Percentiles rank a stretch among this genome's conserved stretches.
These are phyloP conservation scores for Apis dorsata DNA, from an alignment of 1,140 invertebrate genomes.

Conservation along the genomic window DNA sequence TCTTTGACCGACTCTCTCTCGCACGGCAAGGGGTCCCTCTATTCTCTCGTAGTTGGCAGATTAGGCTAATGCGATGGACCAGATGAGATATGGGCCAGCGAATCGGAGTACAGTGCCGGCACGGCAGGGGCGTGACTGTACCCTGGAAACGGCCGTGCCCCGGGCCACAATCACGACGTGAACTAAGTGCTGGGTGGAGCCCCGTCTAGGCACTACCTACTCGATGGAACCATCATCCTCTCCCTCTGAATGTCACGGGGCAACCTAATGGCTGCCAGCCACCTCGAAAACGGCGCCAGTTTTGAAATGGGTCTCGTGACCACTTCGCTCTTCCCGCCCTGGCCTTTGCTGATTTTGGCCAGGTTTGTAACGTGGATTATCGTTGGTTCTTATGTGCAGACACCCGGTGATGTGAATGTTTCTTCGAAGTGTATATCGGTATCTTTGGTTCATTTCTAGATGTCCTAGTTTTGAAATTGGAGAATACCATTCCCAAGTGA, in stretches of 20 bases:
- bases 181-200: constrained; percentile 80
- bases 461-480: no score
- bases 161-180: constrained; percentile 76
- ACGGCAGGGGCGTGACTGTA: constrained; percentile 78
- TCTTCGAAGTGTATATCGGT: no score
- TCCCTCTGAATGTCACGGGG: constrained; percentile 69
- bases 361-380: no score
- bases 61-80: constrained; percentile 79
- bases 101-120: constrained; percentile 76
- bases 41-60: constrained; percentile 69
- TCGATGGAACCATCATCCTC: constrained; percentile 79
- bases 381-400: neutral
- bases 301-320: constrained; percentile 64
- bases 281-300: constrained; percentile 72
- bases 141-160: constrained; percentile 77
- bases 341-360: neutral
- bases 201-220: constrained; percentile 79
- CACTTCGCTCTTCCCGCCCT: neutral
- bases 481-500: no score
- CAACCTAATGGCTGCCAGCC: constrained; percentile 75
- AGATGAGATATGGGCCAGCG: constrained; percentile 80
- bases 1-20: constrained; percentile 8
- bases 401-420: no score
- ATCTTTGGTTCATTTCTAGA: no score
- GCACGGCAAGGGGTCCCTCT: constrained; percentile 17